Evolutionary conservation across 2,888 invertebrate genomes (phyloP).

Genomic region (Heliconius charithonia): DNA sequence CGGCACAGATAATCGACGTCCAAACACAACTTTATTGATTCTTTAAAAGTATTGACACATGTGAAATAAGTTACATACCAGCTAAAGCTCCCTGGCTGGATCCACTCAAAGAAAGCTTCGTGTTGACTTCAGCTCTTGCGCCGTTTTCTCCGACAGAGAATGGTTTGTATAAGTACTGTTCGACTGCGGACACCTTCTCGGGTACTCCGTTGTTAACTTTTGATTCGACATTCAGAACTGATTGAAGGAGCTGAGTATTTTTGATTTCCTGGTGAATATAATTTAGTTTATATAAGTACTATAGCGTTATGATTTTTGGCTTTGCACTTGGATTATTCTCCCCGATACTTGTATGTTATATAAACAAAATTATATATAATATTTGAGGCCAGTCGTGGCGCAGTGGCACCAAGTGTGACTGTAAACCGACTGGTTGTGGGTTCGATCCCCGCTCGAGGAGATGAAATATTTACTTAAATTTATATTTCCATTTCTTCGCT

Average conservation of each 20-base stretch:
- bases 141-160: constrained; percentile 88
- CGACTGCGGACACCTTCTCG: constrained; percentile 86
- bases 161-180: constrained; percentile 89
- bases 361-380: too few relatives aligned
- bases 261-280: constrained; percentile 74
- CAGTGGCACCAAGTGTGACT: too few relatives aligned
- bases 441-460: too few relatives aligned
- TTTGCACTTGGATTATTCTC: too few relatives aligned
- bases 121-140: constrained; percentile 86
- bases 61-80: constrained; percentile 50
- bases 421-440: too few relatives aligned
- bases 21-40: background rate
- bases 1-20: too few relatives aligned
- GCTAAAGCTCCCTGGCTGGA: constrained; percentile 68
- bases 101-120: constrained; percentile 85
- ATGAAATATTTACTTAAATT: too few relatives aligned
- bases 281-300: background rate
- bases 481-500: too few relatives aligned
- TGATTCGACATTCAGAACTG: constrained; percentile 86
- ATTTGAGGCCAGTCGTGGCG: too few relatives aligned
- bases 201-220: constrained; percentile 87
- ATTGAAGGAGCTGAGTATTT: constrained; percentile 83
- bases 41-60: constrained; percentile 84
- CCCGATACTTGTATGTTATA: too few relatives aligned
- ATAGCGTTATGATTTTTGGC: too few relatives aligned